These are phyloP conservation scores for Drosophila nasuta DNA, from an alignment of 1,140 invertebrate species.

Conservation along the genomic window DNA sequence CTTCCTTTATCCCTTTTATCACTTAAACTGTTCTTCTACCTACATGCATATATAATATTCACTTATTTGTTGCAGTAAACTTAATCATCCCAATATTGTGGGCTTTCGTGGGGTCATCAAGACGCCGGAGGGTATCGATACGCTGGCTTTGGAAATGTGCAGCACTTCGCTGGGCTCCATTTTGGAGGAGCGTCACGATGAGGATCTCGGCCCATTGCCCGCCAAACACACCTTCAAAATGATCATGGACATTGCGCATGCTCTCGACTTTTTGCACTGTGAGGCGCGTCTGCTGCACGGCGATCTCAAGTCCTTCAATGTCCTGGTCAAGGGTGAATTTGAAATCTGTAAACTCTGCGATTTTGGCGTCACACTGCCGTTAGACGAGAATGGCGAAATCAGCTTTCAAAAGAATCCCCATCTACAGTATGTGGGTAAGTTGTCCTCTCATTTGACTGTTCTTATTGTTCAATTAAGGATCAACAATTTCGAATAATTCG, in stretches of 20 bases:
- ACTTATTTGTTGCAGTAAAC: constrained; percentile 85
- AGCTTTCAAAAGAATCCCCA: constrained; percentile 86
- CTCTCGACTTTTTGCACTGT: constrained; percentile 92
- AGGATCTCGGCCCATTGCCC: constrained; percentile 86
- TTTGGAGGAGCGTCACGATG: constrained; percentile 89
- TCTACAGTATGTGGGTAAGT: constrained; percentile 86
- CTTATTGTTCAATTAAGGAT: too few relatives aligned
- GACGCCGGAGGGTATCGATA: constrained; percentile 87
- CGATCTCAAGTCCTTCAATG: constrained; percentile 94
- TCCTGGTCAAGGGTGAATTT: constrained; percentile 91
- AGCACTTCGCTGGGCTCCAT: constrained; percentile 89
- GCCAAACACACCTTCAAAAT: constrained; percentile 88
- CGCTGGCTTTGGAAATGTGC: constrained; percentile 90
- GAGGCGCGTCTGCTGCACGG: constrained; percentile 91
- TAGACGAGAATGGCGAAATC: constrained; percentile 88
- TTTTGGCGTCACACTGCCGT: constrained; percentile 91
- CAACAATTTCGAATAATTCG: background rate
- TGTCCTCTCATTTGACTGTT: background rate
- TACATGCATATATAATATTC: too few relatives aligned
- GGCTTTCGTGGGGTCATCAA: constrained; percentile 91
- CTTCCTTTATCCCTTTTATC: too few relatives aligned
- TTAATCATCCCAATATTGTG: constrained; percentile 93
- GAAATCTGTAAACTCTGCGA: constrained; percentile 92
- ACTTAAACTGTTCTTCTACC: too few relatives aligned
- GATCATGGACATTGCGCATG: constrained; percentile 88